Base-by-base conservation (phyloP, 2,888 invertebrate genomes). In the Cylindroiulus punctatus region DNA sequence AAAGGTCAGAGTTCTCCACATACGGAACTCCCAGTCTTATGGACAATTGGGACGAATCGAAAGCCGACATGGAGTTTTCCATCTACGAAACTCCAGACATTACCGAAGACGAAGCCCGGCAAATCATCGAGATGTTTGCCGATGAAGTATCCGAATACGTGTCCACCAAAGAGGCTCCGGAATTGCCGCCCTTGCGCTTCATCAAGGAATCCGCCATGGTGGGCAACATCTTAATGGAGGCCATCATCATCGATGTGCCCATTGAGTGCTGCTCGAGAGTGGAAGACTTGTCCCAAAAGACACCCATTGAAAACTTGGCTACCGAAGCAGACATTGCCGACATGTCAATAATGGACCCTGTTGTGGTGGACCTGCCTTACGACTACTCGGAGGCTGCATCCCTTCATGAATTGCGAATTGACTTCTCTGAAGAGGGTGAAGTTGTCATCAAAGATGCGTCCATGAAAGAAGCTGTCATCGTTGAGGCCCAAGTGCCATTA, bases 121-220 rank as follows among this genome's bases (percentile, higher is more conserved):
- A 97, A 91, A 96, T 97, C 89, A 95, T 97, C 0, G 97, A 97
- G 93, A 97, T 97, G 96, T 97, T 97, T 90, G 97, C 97, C 0
- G 96, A 97, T 90, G 96, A 97, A 91, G 92, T 97, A 87, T 97
- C 97, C 0, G 97, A 97, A 91, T 95, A 97, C 90, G 94, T 97
- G 17, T 93, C 94, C 30, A 86, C 84, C 0, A 86, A 87, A 47
- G 87, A 88, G 44, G 85, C 81, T 12, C 94, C 96, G 0, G 97
- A 97, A 90, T 91, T 97, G 26, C 97, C 97, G 36, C 96, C 97
- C 2, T 91, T 97, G 89, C 92, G 97, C 88, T 97, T 97, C 90
- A 94, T 96, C 0, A 96, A 97, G 91, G 97, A 97, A 92, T 95
- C 96, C 0, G 96, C 96, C 0, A 96, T 95, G 12, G 96, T 96